phyloP scores from a whole-genome alignment of 2,888 invertebrate genomes.

The Ophion slaviceki region DNA sequence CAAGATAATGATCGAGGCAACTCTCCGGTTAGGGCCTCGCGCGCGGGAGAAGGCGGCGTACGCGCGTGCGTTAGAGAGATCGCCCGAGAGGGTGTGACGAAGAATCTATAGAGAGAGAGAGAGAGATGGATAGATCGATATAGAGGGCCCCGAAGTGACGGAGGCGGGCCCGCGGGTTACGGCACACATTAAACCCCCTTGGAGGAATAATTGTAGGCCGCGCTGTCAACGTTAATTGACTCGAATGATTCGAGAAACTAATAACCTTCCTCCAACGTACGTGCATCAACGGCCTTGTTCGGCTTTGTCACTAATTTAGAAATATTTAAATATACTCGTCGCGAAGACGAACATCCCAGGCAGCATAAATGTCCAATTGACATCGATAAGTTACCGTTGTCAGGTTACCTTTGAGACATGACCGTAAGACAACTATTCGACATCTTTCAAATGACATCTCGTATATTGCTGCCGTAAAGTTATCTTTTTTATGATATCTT shows the following conservation, averaged over 20 bases:
- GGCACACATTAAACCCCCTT: constrained; percentile 63
- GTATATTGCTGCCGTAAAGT: no score
- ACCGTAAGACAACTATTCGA: no score
- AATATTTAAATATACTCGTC: not conserved
- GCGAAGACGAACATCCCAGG: not conserved
- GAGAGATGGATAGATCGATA: constrained; percentile 2
- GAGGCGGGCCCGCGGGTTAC: constrained; percentile 33
- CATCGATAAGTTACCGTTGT: no score
- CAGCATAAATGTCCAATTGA: no score
- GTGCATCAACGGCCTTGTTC: constrained; percentile 1
- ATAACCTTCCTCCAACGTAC: constrained; percentile 43
- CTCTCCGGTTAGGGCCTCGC: constrained; percentile 19
- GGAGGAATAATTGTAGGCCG: constrained; percentile 75
- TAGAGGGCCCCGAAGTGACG: constrained; percentile 6
- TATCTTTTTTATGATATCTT: no score
- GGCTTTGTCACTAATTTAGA: not conserved
- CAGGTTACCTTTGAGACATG: no score
- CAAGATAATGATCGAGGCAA: constrained; percentile 60
- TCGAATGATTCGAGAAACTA: constrained; percentile 63
- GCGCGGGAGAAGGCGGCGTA: constrained; percentile 7
- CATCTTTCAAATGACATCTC: no score
- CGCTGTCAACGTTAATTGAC: constrained; percentile 73
- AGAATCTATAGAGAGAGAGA: not conserved
- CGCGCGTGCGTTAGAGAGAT: constrained; percentile 39
- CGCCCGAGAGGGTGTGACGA: constrained; percentile 44